phyloP scores from a whole-genome alignment of 2,888 invertebrate genomes.

The Synanthedon tipuliformis region DNA sequence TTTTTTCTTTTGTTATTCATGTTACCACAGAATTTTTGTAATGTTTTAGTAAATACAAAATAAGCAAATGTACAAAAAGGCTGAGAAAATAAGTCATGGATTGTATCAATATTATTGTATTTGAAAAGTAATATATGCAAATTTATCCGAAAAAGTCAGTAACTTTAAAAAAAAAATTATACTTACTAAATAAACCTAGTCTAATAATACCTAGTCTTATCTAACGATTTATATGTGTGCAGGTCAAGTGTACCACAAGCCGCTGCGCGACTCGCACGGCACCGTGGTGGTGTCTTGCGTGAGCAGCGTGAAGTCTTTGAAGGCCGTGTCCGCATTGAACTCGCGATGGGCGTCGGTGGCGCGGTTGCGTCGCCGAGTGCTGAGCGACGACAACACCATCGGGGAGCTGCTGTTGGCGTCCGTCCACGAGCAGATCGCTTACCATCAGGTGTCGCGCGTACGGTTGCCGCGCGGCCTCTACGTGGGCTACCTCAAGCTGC shows the following conservation, averaged over 20 bases:
- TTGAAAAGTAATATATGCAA: no score
- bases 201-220: not conserved
- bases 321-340: conserved; percentile 88
- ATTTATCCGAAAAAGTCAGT: no score
- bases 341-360: conserved; percentile 92
- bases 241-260: conserved; percentile 92
- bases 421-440: conserved; percentile 81
- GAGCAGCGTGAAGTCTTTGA: conserved; percentile 80
- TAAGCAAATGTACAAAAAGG: no score
- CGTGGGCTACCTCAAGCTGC: conserved; percentile 95
- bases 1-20: no score
- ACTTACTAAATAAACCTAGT: no score
- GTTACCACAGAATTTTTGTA: no score
- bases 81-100: no score
- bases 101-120: no score
- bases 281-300: conserved; percentile 92
- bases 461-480: conserved; percentile 90
- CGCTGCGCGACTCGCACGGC: conserved; percentile 88
- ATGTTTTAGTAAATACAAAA: no score
- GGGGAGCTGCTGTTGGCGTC: conserved; percentile 88
- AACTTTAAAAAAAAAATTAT: no score
- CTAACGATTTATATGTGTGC: conserved; percentile 5
- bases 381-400: conserved; percentile 80
- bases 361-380: conserved; percentile 83
- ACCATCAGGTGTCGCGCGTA: conserved; percentile 80